A percentile compares a stretch with the other conserved stretches of the same genome.
These are phyloP conservation scores for Oryctes rhinoceros DNA, from an alignment of 1,140 invertebrate genomes.

Conservation along the genomic window DNA sequence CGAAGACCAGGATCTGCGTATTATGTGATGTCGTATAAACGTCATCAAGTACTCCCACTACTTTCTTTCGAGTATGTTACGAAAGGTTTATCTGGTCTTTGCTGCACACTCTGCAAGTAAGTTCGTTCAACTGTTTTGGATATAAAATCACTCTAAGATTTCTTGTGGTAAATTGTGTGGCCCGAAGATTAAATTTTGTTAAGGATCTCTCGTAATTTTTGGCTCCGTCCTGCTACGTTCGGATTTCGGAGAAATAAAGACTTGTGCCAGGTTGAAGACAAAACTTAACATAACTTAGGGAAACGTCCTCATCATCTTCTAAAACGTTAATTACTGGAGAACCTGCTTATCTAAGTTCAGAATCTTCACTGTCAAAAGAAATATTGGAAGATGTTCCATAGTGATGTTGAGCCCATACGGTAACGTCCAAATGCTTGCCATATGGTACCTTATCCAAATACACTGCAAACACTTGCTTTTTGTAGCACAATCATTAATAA, in stretches of 20 bases:
- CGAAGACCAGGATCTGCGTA: constrained; percentile 50
- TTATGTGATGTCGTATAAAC: constrained; percentile 47
- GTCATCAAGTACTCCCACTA: no score
- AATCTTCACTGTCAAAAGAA: constrained; percentile 37
- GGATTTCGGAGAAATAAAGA: constrained; percentile 29
- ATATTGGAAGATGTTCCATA: not conserved
- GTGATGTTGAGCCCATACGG: not conserved
- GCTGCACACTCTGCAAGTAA: constrained; percentile 42
- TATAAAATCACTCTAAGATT: not conserved
- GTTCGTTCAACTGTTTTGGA: constrained; percentile 38
- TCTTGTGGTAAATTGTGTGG: not conserved
- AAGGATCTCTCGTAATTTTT: not conserved
- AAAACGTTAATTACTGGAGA: not conserved
- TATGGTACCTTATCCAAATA: not conserved
- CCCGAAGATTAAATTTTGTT: not conserved
- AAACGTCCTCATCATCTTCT: constrained; percentile 41
- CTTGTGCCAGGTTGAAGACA: constrained; percentile 38
- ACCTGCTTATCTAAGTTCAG: not conserved
- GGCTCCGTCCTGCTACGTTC: not conserved
- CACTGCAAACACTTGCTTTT: not conserved
- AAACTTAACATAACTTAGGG: constrained; percentile 39
- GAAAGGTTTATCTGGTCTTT: constrained; percentile 46
- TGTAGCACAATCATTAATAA: not conserved
- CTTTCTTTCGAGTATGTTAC: constrained; percentile 50
- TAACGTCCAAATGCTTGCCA: not conserved